These are phyloP conservation scores for Masticophis lateralis DNA, from an alignment of 2,797 vertebrate genomes.

Conservation along the genomic window DNA sequence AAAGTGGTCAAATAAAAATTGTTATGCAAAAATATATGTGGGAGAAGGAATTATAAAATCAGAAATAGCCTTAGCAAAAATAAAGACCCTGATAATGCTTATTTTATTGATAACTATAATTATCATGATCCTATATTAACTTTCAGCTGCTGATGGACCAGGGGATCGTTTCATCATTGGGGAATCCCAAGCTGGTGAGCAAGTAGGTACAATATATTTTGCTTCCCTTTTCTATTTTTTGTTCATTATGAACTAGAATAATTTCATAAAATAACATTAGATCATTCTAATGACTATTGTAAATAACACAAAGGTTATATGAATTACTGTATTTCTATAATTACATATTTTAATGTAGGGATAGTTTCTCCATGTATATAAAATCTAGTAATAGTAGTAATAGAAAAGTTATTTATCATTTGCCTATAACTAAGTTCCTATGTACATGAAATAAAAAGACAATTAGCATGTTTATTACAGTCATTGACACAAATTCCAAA, in stretches of 20 bases:
- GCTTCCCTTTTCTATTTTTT: background rate
- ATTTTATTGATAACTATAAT: slow-evolving; percentile 20
- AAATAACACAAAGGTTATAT: background rate
- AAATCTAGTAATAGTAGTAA: background rate
- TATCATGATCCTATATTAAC: slow-evolving; percentile 58
- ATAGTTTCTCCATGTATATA: background rate
- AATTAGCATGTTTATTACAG: background rate
- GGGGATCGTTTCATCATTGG: slow-evolving; percentile 98
- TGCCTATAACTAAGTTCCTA: background rate
- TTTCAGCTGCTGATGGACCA: slow-evolving; percentile 92
- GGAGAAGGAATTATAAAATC: background rate
- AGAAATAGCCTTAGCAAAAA: background rate
- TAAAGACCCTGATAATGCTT: slow-evolving; percentile 18
- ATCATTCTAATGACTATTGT: background rate
- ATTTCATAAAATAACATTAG: background rate
- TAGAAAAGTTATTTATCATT: background rate
- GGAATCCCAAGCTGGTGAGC: slow-evolving; percentile 96
- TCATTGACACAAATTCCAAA: background rate
- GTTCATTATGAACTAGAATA: background rate
- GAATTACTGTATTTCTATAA: background rate
- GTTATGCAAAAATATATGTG: background rate
- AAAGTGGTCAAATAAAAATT: slow-evolving; percentile 25
- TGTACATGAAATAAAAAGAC: background rate
- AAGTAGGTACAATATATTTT: slow-evolving; percentile 76
- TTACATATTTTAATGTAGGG: background rate